A percentile compares a stretch with the other conserved stretches of the same genome.
These are phyloP conservation scores for Chrysemys picta DNA, from an alignment of 2,113 vertebrate species.

Conservation along the genomic window DNA sequence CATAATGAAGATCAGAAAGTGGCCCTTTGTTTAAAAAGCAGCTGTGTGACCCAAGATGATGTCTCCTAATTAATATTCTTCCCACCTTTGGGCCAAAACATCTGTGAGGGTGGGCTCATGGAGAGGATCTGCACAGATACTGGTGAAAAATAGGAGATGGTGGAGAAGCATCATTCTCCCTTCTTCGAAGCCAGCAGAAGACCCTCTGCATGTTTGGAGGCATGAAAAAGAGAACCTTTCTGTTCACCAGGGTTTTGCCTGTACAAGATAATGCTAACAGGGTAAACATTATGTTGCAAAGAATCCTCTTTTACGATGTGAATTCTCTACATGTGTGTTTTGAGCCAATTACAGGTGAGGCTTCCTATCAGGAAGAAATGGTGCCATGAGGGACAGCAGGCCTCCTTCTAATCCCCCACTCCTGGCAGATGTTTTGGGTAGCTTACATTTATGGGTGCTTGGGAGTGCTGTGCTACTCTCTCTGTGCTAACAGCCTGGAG, in stretches of 20 bases:
- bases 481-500: neutral
- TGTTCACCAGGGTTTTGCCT: neutral
- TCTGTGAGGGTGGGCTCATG: neutral
- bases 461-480: neutral
- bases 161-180: neutral
- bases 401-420: neutral
- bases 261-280: neutral
- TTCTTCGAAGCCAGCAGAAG: neutral
- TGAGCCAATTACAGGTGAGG: neutral
- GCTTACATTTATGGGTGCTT: neutral
- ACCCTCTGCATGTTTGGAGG: neutral
- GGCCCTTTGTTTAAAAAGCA: neutral
- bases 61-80: neutral
- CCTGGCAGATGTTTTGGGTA: constrained; percentile 15
- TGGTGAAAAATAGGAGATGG: neutral
- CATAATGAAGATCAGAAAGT: neutral
- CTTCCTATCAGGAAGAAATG: neutral
- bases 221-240: neutral
- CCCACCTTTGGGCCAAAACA: constrained; percentile 1
- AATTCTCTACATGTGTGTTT: neutral
- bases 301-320: neutral
- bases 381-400: constrained; percentile 24
- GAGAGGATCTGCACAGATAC: neutral
- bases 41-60: neutral
- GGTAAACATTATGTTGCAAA: neutral